Conservation (phyloP, 2,797 vertebrate species). For the Phalanger gymnotis region DNA sequence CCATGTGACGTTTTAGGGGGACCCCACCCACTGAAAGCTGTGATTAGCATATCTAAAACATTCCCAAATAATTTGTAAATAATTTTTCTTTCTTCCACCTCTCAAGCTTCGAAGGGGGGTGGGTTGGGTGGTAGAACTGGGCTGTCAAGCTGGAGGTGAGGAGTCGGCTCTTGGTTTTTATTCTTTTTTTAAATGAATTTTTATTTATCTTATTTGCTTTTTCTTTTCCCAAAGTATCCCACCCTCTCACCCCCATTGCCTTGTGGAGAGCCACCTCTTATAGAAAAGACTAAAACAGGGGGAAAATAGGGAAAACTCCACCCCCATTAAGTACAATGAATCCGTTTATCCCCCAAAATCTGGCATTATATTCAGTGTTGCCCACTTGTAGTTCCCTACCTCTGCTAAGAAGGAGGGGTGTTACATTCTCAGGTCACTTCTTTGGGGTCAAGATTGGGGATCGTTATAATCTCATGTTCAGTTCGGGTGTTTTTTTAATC, state of each 20-base stretch:
- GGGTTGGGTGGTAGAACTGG: neutral
- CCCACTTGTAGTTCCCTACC: neutral
- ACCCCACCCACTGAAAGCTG: constrained; percentile 8
- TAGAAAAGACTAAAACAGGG: neutral
- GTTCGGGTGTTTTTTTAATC: neutral
- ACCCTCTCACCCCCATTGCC: neutral
- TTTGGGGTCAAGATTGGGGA: neutral
- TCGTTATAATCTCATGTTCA: neutral
- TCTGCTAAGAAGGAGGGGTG: neutral
- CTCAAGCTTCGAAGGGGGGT: constrained; percentile 34
- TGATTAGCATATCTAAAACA: constrained; percentile 42
- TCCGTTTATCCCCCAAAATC: neutral
- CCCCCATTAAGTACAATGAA: neutral
- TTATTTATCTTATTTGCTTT: neutral
- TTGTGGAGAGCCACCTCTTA: neutral
- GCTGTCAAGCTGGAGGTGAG: neutral
- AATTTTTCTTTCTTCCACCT: constrained; percentile 27
- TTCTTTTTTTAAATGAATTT: neutral
- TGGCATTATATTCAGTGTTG: neutral
- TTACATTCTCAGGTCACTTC: neutral
- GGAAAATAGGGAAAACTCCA: neutral
- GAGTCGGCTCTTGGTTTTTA: neutral
- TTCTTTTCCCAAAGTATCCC: neutral
- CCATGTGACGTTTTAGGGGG: neutral
- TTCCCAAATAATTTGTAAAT: constrained; percentile 2